These are phyloP conservation scores for Sylvilagus bachmani DNA, from an alignment of 2,113 vertebrate genomes.

Conservation along the genomic window DNA sequence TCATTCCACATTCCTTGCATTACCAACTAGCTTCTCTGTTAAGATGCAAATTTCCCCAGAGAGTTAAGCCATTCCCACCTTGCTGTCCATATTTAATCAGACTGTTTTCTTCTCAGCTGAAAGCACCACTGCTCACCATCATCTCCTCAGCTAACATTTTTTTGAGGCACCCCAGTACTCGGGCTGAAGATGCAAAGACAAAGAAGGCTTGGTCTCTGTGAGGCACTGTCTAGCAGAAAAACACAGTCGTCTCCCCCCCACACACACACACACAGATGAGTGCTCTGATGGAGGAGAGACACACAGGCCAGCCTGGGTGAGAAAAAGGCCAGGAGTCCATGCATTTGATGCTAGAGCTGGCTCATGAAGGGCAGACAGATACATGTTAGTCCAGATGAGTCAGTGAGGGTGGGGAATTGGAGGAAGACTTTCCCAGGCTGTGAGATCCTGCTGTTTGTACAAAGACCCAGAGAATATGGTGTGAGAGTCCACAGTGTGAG, in stretches of 20 bases:
- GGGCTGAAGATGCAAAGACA: background rate
- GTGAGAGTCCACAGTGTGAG: slow-evolving; percentile 21
- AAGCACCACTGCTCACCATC: slow-evolving; percentile 9
- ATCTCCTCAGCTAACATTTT: slow-evolving; percentile 46
- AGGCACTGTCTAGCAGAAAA: slow-evolving; percentile 41
- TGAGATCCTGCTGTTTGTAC: background rate
- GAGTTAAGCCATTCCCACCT: slow-evolving; percentile 67
- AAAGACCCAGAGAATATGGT: background rate
- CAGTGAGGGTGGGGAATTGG: background rate
- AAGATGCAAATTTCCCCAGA: slow-evolving; percentile 66
- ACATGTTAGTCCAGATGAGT: background rate
- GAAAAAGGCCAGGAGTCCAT: slow-evolving; percentile 12
- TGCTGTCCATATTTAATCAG: slow-evolving; percentile 68
- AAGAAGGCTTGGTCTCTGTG: background rate
- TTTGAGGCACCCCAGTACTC: background rate
- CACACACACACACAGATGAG: background rate
- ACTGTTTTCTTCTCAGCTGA: slow-evolving; percentile 66
- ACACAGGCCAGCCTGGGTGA: background rate
- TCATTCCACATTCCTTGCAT: slow-evolving; percentile 53
- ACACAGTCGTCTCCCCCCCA: background rate
- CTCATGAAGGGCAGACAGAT: slow-evolving; percentile 35
- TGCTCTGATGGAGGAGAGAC: background rate
- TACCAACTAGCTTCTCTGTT: slow-evolving; percentile 68
- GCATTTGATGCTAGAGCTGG: slow-evolving; percentile 6
- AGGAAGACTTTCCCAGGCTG: slow-evolving; percentile 22